Percentiles rank a stretch among this genome's conserved stretches.
phyloP scores from a whole-genome alignment of 2,113 vertebrate genomes.

The Jaculus jaculus region DNA sequence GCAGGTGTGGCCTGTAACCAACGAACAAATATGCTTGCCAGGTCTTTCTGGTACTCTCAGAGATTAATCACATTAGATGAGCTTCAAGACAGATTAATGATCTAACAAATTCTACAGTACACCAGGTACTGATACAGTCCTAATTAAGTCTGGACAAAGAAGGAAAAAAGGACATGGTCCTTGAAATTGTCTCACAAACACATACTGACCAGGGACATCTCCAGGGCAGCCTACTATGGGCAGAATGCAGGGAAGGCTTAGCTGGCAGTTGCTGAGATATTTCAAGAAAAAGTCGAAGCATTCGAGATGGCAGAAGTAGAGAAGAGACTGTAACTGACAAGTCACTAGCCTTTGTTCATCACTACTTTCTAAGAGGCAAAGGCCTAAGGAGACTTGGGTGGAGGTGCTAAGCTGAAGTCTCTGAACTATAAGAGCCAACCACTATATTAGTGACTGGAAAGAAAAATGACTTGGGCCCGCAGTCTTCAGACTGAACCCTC shows the following conservation, averaged over 20 bases:
- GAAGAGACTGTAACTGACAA: neutral
- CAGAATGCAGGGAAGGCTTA: neutral
- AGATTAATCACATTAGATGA: neutral
- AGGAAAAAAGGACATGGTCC: neutral
- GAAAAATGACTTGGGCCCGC: neutral
- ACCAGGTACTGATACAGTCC: neutral
- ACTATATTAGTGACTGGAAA: neutral
- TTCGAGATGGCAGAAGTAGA: neutral
- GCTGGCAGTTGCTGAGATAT: neutral
- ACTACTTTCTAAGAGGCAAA: neutral
- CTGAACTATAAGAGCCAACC: neutral
- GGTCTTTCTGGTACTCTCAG: neutral
- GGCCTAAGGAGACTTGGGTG: neutral
- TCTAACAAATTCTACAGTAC: neutral
- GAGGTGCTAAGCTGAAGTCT: neutral
- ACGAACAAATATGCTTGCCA: neutral
- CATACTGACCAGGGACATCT: neutral
- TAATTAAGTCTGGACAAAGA: neutral
- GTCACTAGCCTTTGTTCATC: neutral
- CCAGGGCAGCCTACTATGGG: neutral
- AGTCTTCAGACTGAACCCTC: constrained; percentile 27
- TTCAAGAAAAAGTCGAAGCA: constrained; percentile 21
- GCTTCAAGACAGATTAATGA: neutral
- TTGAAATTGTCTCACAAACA: constrained; percentile 14
- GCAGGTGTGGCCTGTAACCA: neutral